These are phyloP conservation scores for Parazoanthus darwini DNA, from an alignment of 92 coral and sea anemone species.

Conservation along the genomic window DNA sequence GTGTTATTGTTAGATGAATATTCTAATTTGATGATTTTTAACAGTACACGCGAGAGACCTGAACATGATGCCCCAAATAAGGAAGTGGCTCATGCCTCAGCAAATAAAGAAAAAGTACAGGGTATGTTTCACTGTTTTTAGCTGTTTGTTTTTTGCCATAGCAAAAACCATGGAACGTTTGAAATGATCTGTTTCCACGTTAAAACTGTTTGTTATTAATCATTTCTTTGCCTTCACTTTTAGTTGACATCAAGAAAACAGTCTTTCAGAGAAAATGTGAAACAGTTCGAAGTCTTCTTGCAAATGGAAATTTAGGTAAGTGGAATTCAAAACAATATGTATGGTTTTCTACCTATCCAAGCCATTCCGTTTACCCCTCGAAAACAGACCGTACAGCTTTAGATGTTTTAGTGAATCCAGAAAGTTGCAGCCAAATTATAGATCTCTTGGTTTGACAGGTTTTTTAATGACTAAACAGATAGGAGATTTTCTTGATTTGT, in stretches of 20 bases:
- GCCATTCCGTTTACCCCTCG: no score
- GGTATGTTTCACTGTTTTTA: no score
- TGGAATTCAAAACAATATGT: not conserved
- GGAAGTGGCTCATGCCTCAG: not conserved
- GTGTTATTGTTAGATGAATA: no score
- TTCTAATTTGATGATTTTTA: no score
- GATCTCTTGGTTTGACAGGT: no score
- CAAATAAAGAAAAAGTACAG: not conserved
- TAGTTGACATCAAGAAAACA: conserved; percentile 4
- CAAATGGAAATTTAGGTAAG: conserved; percentile 35
- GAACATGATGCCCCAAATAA: not conserved
- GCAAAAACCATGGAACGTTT: no score
- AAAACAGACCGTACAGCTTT: no score
- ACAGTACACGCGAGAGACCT: not conserved
- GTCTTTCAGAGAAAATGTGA: conserved; percentile 32
- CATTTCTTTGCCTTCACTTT: not conserved
- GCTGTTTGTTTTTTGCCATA: not conserved
- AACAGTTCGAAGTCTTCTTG: not conserved
- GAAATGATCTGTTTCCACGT: not conserved
- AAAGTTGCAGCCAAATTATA: no score
- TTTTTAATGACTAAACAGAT: no score
- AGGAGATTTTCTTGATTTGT: no score
- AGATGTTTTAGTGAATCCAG: no score
- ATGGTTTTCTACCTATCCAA: no score
- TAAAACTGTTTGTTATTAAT: not conserved